phyloP scores from a whole-genome alignment of 2,797 vertebrate species.

The Acanthis flammea region DNA sequence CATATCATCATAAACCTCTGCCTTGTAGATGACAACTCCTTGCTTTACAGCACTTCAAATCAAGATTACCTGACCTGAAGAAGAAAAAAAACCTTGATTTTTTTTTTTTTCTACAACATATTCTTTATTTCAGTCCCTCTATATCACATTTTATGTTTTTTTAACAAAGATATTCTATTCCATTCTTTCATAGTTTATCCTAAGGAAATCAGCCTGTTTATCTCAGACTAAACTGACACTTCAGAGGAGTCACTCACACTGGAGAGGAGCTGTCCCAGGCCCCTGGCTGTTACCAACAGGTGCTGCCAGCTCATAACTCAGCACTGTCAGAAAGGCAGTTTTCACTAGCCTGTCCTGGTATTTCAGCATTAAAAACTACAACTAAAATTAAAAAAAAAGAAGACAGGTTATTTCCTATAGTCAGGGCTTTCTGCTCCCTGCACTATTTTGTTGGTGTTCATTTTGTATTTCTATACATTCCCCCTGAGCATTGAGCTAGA shows the following conservation, averaged over 20 bases:
- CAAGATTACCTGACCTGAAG: not conserved
- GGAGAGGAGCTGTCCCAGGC: not conserved
- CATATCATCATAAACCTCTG: slow-evolving; percentile 10
- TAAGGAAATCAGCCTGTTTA: not conserved
- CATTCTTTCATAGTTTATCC: not conserved
- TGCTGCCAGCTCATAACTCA: not conserved
- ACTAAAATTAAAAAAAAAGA: not conserved
- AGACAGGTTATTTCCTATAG: not conserved
- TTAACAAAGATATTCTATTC: not conserved
- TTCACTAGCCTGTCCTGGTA: not conserved
- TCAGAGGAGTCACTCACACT: not conserved
- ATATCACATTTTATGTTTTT: not conserved
- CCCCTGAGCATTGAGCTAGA: slow-evolving; percentile 3
- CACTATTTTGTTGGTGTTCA: slow-evolving; percentile 18
- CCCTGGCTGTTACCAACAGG: not conserved
- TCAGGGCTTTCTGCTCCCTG: not conserved
- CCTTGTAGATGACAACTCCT: slow-evolving; percentile 9
- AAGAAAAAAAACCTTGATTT: not conserved
- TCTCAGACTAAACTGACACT: not conserved
- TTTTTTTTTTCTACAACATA: not conserved
- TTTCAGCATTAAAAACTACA: not conserved
- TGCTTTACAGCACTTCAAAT: not conserved
- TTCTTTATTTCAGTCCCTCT: not conserved
- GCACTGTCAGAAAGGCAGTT: not conserved
- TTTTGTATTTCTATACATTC: slow-evolving; percentile 37